Percentiles rank a stretch among this genome's conserved stretches.
These are phyloP conservation scores for Pelecanus crispus DNA, from an alignment of 2,113 vertebrate genomes.

Conservation along the genomic window DNA sequence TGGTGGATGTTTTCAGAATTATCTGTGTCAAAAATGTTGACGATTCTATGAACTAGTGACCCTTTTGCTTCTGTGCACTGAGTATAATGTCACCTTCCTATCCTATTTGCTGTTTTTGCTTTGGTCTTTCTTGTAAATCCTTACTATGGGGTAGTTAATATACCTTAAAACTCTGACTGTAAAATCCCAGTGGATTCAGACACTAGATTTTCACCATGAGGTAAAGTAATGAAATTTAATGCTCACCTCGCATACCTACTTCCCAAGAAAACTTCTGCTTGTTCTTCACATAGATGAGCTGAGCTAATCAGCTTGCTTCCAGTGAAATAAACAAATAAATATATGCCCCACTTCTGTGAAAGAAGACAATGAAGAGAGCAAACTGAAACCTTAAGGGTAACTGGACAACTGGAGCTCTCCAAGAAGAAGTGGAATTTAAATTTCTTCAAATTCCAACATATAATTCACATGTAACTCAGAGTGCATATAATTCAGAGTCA, in stretches of 20 bases:
- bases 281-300: neutral
- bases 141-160: neutral
- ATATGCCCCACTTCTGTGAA: neutral
- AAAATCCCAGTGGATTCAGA: neutral
- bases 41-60: neutral
- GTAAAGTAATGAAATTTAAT: neutral
- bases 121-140: neutral
- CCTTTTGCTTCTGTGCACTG: neutral
- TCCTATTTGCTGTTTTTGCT: neutral
- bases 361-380: neutral
- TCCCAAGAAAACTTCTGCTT: neutral
- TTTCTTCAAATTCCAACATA: neutral
- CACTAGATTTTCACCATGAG: neutral
- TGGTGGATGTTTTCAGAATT: slow-evolving; percentile 36
- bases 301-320: neutral
- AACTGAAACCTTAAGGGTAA: neutral
- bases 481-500: neutral
- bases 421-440: neutral
- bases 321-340: neutral
- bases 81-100: neutral
- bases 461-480: no score
- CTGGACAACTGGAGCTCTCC: neutral
- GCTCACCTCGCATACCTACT: neutral
- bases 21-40: slow-evolving; percentile 43
- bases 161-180: neutral